These are phyloP conservation scores for Callyntrura guangdongensis DNA, from an alignment of 2,888 invertebrate species.

Conservation along the genomic window DNA sequence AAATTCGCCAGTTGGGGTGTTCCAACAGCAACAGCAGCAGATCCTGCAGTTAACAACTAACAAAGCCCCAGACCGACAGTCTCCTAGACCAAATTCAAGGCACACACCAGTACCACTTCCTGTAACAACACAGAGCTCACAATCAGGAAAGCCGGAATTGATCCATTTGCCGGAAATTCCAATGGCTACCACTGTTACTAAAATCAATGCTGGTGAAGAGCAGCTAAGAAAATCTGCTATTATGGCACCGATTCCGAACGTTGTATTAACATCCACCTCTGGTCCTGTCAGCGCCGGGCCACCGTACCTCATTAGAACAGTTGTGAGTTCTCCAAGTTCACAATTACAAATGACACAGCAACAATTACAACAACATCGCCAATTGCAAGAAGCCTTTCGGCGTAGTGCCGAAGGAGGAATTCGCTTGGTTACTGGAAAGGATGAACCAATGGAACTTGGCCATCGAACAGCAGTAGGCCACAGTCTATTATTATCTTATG, in stretches of 20 bases:
- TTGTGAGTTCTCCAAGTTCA: conserved; percentile 85
- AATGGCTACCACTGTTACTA: conserved; percentile 84
- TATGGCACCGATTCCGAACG: conserved; percentile 82
- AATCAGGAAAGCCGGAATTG: conserved; percentile 75
- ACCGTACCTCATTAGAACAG: conserved; percentile 84
- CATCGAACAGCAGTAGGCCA: conserved; percentile 73
- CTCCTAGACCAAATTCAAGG: conserved; percentile 64
- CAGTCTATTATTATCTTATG: neutral
- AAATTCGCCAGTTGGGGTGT: conserved; percentile 26
- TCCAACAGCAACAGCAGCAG: conserved; percentile 76
- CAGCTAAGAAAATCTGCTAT: conserved; percentile 78
- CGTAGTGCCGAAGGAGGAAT: conserved; percentile 81
- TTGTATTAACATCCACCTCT: conserved; percentile 86
- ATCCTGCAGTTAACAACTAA: conserved; percentile 70
- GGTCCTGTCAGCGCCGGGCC: conserved; percentile 70
- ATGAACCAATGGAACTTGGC: conserved; percentile 69
- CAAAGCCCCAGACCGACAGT: conserved; percentile 73
- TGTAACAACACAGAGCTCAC: conserved; percentile 67
- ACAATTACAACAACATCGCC: conserved; percentile 81
- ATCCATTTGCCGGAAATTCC: conserved; percentile 84
- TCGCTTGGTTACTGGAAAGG: conserved; percentile 69
- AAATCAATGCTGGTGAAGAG: conserved; percentile 82
- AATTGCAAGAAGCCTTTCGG: conserved; percentile 80
- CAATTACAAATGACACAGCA: conserved; percentile 80
- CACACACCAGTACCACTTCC: conserved; percentile 69